These are phyloP conservation scores for Maniola jurtina DNA, from an alignment of 1,140 invertebrate species.

Conservation along the genomic window DNA sequence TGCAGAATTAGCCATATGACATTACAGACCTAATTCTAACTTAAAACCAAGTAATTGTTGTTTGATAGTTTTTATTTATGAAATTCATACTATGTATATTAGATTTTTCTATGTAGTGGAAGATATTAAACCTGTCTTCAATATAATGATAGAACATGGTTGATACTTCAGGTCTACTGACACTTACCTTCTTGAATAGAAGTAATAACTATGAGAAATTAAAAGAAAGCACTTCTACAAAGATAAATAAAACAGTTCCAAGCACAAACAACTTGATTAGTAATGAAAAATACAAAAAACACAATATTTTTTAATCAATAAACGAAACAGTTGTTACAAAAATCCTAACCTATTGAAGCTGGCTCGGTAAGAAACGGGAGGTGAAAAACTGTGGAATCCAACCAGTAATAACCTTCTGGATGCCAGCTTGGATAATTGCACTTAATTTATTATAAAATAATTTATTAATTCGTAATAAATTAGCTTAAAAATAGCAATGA, in stretches of 20 bases:
- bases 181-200: too few species aligned
- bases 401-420: conserved; percentile 55
- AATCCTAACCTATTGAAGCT: conserved; percentile 56
- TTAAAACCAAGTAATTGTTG: too few species aligned
- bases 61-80: too few species aligned
- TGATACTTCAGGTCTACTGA: too few species aligned
- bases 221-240: too few species aligned
- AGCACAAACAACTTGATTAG: conserved; percentile 3
- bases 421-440: conserved; percentile 61
- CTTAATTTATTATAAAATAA: conserved; percentile 12
- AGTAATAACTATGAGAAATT: too few species aligned
- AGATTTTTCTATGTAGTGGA: too few species aligned
- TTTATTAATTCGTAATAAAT: not conserved
- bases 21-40: too few species aligned
- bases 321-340: conserved; percentile 19
- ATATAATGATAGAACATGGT: too few species aligned
- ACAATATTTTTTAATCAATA: conserved; percentile 28
- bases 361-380: conserved; percentile 42
- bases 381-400: conserved; percentile 58
- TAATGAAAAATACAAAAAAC: conserved; percentile 19
- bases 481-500: conserved; percentile 10
- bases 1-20: too few species aligned
- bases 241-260: not conserved
- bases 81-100: too few species aligned
- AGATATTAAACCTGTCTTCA: too few species aligned